These are phyloP conservation scores for Nycticorax nycticorax DNA, from an alignment of 2,113 vertebrate genomes.

Conservation along the genomic window DNA sequence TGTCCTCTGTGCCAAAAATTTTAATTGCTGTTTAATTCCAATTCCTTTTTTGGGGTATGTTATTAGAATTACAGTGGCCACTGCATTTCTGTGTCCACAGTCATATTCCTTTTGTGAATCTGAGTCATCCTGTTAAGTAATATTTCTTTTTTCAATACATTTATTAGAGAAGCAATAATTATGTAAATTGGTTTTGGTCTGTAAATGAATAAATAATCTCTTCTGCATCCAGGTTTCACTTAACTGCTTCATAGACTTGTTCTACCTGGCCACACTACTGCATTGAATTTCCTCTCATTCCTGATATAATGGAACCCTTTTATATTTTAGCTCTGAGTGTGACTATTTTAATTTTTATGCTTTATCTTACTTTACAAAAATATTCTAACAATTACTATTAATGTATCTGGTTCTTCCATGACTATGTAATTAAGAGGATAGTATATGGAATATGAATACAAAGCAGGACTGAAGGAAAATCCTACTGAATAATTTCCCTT, in stretches of 20 bases:
- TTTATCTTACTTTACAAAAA: neutral
- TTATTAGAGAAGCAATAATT: neutral
- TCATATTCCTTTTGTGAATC: neutral
- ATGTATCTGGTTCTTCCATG: neutral
- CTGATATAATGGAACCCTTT: neutral
- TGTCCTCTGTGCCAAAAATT: neutral
- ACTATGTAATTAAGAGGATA: neutral
- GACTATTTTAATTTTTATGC: neutral
- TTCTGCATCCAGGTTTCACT: neutral
- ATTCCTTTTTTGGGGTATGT: neutral
- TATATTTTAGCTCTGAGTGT: neutral
- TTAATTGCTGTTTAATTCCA: neutral
- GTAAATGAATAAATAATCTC: neutral
- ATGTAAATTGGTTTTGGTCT: neutral
- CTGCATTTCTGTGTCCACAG: neutral
- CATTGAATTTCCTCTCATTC: neutral
- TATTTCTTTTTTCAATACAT: neutral
- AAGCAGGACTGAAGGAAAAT: neutral
- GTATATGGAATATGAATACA: neutral
- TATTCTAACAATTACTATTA: neutral
- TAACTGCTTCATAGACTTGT: neutral
- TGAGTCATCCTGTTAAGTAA: neutral
- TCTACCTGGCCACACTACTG: neutral
- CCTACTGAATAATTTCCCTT: neutral
- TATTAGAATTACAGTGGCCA: neutral